Percentiles rank a stretch among this genome's conserved stretches.
Evolutionary conservation across 2,113 vertebrate species (phyloP).

Genomic region (Triplophysa tibetana): DNA sequence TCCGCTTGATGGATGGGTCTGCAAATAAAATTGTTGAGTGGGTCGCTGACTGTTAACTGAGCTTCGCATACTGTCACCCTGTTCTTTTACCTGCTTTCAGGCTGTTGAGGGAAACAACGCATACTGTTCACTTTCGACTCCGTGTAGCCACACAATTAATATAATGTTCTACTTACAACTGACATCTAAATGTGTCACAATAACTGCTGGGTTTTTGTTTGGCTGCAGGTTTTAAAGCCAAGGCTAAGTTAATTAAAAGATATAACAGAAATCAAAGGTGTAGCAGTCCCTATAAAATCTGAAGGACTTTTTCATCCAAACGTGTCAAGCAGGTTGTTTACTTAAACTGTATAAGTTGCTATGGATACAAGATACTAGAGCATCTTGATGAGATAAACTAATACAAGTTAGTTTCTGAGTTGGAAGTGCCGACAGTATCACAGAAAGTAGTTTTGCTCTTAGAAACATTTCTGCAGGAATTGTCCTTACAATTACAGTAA

Average conservation of each 20-base stretch:
- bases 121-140: conserved; percentile 8
- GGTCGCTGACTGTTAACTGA: conserved; percentile 63
- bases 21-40: conserved; percentile 61
- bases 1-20: conserved; percentile 75
- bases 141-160: conserved; percentile 10
- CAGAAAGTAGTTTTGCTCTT: neutral
- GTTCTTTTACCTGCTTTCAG: conserved; percentile 48
- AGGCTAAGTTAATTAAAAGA: neutral
- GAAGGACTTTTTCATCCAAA: too few species aligned
- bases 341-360: too few species aligned
- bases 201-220: neutral
- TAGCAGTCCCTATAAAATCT: too few species aligned
- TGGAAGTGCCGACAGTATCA: neutral
- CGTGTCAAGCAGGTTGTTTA: too few species aligned
- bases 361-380: too few species aligned
- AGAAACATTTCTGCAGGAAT: neutral
- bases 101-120: conserved; percentile 17
- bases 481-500: conserved; percentile 5
- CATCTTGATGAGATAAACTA: too few species aligned
- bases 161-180: neutral
- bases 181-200: neutral
- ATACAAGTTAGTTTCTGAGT: too few species aligned
- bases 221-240: neutral
- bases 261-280: neutral
- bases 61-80: conserved; percentile 73